Evolutionary conservation across 2,797 vertebrate species (phyloP), one percentile per base, ranked within the genome.

Genomic region (Acrocephalus scirpaceus): DNA sequence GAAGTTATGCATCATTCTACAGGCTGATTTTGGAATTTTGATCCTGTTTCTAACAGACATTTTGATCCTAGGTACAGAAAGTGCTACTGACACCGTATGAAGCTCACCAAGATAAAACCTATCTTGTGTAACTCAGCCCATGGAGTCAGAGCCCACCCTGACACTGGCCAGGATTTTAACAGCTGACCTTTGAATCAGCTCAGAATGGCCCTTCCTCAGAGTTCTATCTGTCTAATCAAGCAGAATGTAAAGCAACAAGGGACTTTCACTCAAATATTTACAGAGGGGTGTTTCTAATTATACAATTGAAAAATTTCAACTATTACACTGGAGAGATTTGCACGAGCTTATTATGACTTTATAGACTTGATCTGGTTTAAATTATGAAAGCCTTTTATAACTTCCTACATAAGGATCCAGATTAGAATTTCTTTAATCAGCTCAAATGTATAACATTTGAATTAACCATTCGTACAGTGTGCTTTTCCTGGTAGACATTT

Each of bases 321-420:
- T 82, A 74, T 93, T 92, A 66, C 70, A 50, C 51, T 40, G 14
- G 80, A 16, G 74, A 94, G 83, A 88, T 82, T 85, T 93, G 50
- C 77, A 76, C 70, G 83, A 95, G 74, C 83, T 88, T 94, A 87
- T 90, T 88, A 70, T 66, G 53, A 93, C 56, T 93, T 93, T 70
- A 93, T 62, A 92, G 67, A 84, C 86, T 89, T 82, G 56, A 94
- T 93, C 79, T 94, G 86, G 77, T 92, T 96, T 94, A 88, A 94
- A 93, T 95, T 90, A 88, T 79, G 60, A 79, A 93, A 92, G 74
- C 73, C 32, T 76, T 95, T 93, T 84, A 51, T 45, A 90, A 77
- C 66, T 78, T 94, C 67, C 83, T 76, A 87, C 48, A 60, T 79
- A 82, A 76, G 79, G 77, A 92, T 86, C 29, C 80, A 95, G 88